Conservation (phyloP, 1,140 invertebrate genomes). For the Hestina assimilis region DNA sequence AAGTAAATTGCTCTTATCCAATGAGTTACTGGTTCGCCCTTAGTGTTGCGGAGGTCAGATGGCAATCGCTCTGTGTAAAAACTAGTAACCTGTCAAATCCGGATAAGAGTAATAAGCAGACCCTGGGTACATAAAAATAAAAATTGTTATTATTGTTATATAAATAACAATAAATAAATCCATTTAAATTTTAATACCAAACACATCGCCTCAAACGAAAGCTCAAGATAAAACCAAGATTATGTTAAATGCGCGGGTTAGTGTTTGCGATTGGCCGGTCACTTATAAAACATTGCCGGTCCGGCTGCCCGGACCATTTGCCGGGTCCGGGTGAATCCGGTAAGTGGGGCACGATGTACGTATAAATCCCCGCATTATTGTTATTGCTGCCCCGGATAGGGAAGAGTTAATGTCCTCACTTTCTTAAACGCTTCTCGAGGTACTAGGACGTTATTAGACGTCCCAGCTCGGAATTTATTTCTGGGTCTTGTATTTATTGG, state of each 20-base stretch:
- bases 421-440: constrained; percentile 26
- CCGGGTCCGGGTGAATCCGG: constrained; percentile 42
- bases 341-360: constrained; percentile 50
- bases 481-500: background rate
- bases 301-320: constrained; percentile 35
- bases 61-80: no score
- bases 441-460: constrained; percentile 4
- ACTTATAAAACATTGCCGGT: constrained; percentile 52
- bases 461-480: background rate
- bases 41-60: no score
- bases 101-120: no score
- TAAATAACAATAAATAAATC: no score
- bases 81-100: no score
- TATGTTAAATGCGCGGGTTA: constrained; percentile 58
- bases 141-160: no score
- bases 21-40: no score
- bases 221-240: constrained; percentile 43
- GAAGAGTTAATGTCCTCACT: constrained; percentile 25
- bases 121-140: no score
- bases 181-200: no score
- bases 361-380: constrained; percentile 67
- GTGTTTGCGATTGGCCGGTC: constrained; percentile 44
- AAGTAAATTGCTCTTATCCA: no score
- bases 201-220: background rate
- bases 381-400: constrained; percentile 49